Percentiles rank a stretch among this genome's conserved stretches.
These are phyloP conservation scores for Calypte anna DNA, from an alignment of 2,113 vertebrate species.

Conservation along the genomic window DNA sequence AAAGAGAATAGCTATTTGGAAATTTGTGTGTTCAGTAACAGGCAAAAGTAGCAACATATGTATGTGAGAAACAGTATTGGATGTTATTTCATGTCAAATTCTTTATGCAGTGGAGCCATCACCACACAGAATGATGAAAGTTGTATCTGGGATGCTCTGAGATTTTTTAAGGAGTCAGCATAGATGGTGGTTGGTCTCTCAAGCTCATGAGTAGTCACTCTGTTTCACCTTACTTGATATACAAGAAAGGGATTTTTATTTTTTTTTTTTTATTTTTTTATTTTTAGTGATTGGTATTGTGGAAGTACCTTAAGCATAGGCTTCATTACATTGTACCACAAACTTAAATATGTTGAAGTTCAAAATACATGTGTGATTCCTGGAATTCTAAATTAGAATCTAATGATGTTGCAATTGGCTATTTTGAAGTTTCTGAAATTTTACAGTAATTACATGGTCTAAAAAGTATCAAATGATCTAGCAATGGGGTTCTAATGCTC, in stretches of 20 bases:
- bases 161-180: not conserved
- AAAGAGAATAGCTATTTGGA: not conserved
- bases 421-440: not conserved
- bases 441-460: not conserved
- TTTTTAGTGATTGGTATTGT: not conserved
- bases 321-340: not conserved
- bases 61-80: not conserved
- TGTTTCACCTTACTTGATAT: not conserved
- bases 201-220: not conserved
- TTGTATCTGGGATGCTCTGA: not conserved
- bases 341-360: not conserved
- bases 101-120: not conserved
- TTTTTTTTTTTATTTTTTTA: not conserved
- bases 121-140: not conserved
- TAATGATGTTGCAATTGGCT: not conserved
- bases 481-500: not conserved
- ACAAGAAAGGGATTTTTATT: not conserved
- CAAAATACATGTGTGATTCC: not conserved
- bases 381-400: not conserved
- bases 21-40: not conserved
- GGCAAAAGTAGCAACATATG: not conserved
- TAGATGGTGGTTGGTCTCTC: not conserved
- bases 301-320: not conserved
- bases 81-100: not conserved
- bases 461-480: not conserved